Evolutionary conservation across 1,140 invertebrate species (phyloP), one percentile per base, ranked within the genome.

Genomic region (Pseudomyrmex gracilis): DNA sequence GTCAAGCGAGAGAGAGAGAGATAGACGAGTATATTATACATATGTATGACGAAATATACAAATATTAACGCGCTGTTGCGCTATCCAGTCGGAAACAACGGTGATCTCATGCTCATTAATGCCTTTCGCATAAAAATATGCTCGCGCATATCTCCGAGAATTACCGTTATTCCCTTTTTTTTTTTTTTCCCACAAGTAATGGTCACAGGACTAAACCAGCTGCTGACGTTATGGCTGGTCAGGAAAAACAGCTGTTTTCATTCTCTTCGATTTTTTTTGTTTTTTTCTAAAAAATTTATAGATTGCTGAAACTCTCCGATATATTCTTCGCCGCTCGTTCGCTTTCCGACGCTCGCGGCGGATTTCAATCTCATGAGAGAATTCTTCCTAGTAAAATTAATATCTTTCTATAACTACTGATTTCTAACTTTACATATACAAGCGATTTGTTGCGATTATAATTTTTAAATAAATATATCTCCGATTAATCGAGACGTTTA

Each of bases 91-190:
- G 13, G 34, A 57, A 70, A 71, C 43, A n/a, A 22, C 64, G 76
- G 47, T 70, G 76, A 70, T 70, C 53, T 80, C 76, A 80, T 17
- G 64, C 58, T 34, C 58, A 80, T 80, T 80, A 80, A 70, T 70
- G 53, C 17, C 53, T 58, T 58, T 5, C 45, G n/a, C 47, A 34
- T 20, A 53, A 67, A 34, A 34, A 34, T 34, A 34, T 47, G 13
- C 20, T 15, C 53, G 43, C 51, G 17, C 9, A 3, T 55, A 49
- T 24, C 45, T n/a, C 43, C 22, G 5, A 20, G 10, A 15, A 12
- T 70, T 57, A 80, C 76, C 66, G 76, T 71, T 80, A 60, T 47
- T 24, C 22, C 2, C 7, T 10, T 34, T 12, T 57, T 68, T 34
- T 34, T 34, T 34, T 34, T 34, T 34, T 34, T 34, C 7, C 5